Evolutionary conservation across 2,113 vertebrate genomes (phyloP), one percentile per base, ranked within the genome.

Genomic region (Oxygymnocypris stewartii): DNA sequence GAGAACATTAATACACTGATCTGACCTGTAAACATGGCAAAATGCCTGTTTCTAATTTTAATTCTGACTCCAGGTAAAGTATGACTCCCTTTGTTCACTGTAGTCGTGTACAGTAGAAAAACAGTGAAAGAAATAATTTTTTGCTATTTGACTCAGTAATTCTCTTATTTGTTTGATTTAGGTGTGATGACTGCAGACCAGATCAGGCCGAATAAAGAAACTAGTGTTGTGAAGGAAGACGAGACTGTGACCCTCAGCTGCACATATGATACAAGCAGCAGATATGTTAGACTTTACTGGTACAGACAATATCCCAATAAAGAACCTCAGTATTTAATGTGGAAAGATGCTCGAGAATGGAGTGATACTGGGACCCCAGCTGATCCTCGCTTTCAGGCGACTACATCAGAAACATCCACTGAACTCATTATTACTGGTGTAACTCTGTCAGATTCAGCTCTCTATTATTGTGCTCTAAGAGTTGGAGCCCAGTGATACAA

Each of bases 111-210:
- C 44, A 47, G 6, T 2, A 37, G 28, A 14, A 69, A 69, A 31
- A 37, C 25, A 16, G 31, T 28, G 13, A 2, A 35, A 71, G 13
- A 35, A 31, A 69, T 69, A 0, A 7, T 18, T 37, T 16, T 71
- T 14, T 71, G 28, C 28, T 37, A 2, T 0, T 71, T 69, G 25
- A 37, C 28, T 37, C 67, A 59, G 3, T 61, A 25, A 73, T 9
- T 40, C 0, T 20, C 3, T 20, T 25, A 44, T 42, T 47, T 75
- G 4, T 13, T n/a, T 75, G 40, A 47, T 75, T 25, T 13, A 76
- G 74, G 74, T 76, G 73, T 44, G 40, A 76, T 49, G 42, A 28
- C 42, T 47, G 42, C 74, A 76, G 74, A 76, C 23, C 42, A 76
- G 42, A 47, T 76, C 25, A 6, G 42, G 4, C 74, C 74, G 28